These are phyloP conservation scores for Zaprionus taronus DNA, from an alignment of 1,140 invertebrate genomes.

Conservation along the genomic window DNA sequence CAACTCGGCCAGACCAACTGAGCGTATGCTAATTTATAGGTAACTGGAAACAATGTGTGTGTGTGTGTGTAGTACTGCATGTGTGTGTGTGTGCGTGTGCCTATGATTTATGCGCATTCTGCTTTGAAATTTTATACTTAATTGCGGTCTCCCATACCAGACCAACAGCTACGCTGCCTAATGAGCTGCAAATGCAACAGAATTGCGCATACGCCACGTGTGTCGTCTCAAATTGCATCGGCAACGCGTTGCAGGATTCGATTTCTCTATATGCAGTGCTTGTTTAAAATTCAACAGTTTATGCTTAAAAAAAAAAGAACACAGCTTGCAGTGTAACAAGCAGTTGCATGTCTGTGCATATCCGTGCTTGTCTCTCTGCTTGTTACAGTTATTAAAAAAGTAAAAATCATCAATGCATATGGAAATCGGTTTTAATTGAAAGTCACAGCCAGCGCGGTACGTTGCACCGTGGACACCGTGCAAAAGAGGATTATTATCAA, in stretches of 20 bases:
- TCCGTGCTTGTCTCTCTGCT: background rate
- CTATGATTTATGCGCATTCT: slow-evolving; percentile 46
- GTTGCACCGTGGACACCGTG: background rate
- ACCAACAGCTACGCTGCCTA: slow-evolving; percentile 23
- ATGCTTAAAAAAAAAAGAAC: background rate
- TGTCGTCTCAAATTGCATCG: background rate
- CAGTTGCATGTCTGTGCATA: background rate
- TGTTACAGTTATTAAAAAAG: slow-evolving; percentile 23
- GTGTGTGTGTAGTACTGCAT: background rate
- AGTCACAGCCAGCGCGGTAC: slow-evolving; percentile 19
- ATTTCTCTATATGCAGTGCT: background rate
- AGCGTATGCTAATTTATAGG: slow-evolving; percentile 57
- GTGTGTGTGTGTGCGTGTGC: slow-evolving; percentile 7
- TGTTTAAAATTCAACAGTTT: background rate
- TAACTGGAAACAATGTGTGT: slow-evolving; percentile 1
- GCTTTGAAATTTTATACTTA: slow-evolving; percentile 34
- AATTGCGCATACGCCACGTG: slow-evolving; percentile 42
- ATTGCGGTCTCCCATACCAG: slow-evolving; percentile 25
- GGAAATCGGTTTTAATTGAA: slow-evolving; percentile 56
- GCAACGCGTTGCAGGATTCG: background rate
- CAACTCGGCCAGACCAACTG: background rate
- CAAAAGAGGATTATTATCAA: slow-evolving; percentile 8
- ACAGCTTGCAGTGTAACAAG: background rate
- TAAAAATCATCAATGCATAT: slow-evolving; percentile 45
- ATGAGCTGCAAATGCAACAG: slow-evolving; percentile 34